Conservation (phyloP, 2,797 vertebrate species). For the Thaleichthys pacificus region DNA sequence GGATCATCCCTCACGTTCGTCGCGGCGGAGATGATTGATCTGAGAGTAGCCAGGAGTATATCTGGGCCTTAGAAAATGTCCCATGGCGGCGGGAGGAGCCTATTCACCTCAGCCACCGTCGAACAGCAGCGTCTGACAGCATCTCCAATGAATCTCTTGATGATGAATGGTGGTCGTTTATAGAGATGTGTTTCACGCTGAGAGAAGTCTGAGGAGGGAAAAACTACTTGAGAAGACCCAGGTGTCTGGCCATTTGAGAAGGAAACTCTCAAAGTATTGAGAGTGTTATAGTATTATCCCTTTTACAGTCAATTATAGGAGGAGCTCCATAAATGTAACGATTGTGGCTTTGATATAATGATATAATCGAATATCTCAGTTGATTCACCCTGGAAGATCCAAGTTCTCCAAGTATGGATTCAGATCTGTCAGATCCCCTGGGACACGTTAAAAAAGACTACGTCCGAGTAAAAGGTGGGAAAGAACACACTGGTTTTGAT, state of each 20-base stretch:
- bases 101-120: background rate
- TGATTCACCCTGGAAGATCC: too few species aligned
- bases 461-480: background rate
- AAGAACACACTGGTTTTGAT: slow-evolving; percentile 58
- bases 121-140: slow-evolving; percentile 30
- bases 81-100: background rate
- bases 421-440: background rate
- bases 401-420: background rate
- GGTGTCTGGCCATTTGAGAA: too few species aligned
- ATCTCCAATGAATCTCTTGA: slow-evolving; percentile 29
- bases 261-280: too few species aligned
- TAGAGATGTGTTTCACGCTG: slow-evolving; percentile 23
- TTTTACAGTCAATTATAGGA: too few species aligned
- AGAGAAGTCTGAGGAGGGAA: slow-evolving; percentile 3
- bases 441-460: background rate
- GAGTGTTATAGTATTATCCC: too few species aligned
- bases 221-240: background rate
- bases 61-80: background rate
- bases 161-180: slow-evolving; percentile 37
- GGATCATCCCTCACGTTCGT: background rate
- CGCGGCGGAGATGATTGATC: background rate
- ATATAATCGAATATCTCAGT: too few species aligned
- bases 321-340: too few species aligned
- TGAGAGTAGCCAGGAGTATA: background rate
- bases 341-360: too few species aligned